Evolutionary conservation across 2,797 vertebrate genomes (phyloP).

Genomic region (Melanotaenia parkinsoni): DNA sequence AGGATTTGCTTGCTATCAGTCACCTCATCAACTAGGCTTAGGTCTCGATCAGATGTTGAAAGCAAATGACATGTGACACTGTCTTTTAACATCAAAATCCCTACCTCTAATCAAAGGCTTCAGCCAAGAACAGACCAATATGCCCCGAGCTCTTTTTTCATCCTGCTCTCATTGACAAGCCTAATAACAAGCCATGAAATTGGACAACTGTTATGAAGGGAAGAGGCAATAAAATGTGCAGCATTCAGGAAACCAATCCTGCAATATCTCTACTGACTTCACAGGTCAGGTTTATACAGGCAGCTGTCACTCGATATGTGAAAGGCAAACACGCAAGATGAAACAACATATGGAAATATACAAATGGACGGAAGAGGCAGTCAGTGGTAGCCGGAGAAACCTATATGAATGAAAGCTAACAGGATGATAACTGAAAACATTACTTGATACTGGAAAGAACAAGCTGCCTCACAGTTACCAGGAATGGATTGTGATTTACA

Average conservation of each 20-base stretch:
- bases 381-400: constrained; percentile 12
- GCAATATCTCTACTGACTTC: constrained; percentile 30
- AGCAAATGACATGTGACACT: constrained; percentile 55
- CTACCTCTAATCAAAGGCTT: constrained; percentile 62
- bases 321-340: constrained; percentile 18
- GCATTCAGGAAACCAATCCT: constrained; percentile 30
- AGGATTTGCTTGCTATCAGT: constrained; percentile 28
- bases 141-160: constrained; percentile 44
- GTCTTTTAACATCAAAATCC: constrained; percentile 57
- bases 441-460: constrained; percentile 20
- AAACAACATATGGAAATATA: constrained; percentile 32
- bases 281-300: constrained; percentile 33
- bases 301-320: constrained; percentile 18
- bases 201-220: constrained; percentile 56
- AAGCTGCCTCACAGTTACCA: constrained; percentile 29
- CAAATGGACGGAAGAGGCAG: background rate
- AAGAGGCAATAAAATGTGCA: constrained; percentile 51
- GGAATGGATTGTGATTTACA: constrained; percentile 30
- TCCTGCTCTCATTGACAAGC: constrained; percentile 58
- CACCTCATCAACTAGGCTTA: constrained; percentile 34
- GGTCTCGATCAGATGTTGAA: constrained; percentile 33
- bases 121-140: constrained; percentile 33
- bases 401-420: background rate
- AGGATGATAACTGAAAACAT: constrained; percentile 12
- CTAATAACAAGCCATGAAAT: constrained; percentile 69